Evolutionary conservation across 2,888 invertebrate species (phyloP), one percentile per base, ranked within the genome.

Genomic region (Ptychoptera albimana): DNA sequence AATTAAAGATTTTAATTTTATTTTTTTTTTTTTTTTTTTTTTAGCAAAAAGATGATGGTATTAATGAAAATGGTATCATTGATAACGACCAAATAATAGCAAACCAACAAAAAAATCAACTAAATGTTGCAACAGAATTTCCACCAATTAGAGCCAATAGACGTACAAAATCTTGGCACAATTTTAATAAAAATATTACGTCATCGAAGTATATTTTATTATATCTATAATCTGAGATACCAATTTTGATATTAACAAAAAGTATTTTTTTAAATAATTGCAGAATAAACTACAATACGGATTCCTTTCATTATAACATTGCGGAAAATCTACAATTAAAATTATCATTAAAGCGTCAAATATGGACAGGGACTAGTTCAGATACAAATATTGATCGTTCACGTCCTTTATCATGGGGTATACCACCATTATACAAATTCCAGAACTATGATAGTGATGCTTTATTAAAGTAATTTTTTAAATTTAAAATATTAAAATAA

Each of bases 301-400:
- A 45, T 42, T 42, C 41, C 37, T 23, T 42, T 16, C 14, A 42
- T 36, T 40, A 43, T 23, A 46, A 50, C 31, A 46, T 44, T 8
- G 39, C 52, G 40, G 69, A 62, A 12, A 61, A 58, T 16, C 46
- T 62, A 13, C 78, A 81, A 61, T 72, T 80, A 8, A 81, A 79
- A 58, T 60, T 84, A 7, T 71, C 79, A 1, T 57, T 84, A 29
- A 79, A 77, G 56, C 79, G 77, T 58, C 79, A 79, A 62, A 70
- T 84, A 39, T 85, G 85, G 85, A 78, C 77, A 2, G 82, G 82
- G 6, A 51, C 63, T 47, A 52, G 70, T 66, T 50, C 72, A 68
- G 54, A 64, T 54, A 11, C 60, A 2, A 46, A 49, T 11, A 47
- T 46, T 30, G 48, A 42, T 23, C 54, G 63, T 3, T 23, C 23